Percentiles rank a stretch among this genome's conserved stretches.
These are phyloP conservation scores for Sphaerophoria rueppellii DNA, from an alignment of 2,888 invertebrate genomes.

Conservation along the genomic window DNA sequence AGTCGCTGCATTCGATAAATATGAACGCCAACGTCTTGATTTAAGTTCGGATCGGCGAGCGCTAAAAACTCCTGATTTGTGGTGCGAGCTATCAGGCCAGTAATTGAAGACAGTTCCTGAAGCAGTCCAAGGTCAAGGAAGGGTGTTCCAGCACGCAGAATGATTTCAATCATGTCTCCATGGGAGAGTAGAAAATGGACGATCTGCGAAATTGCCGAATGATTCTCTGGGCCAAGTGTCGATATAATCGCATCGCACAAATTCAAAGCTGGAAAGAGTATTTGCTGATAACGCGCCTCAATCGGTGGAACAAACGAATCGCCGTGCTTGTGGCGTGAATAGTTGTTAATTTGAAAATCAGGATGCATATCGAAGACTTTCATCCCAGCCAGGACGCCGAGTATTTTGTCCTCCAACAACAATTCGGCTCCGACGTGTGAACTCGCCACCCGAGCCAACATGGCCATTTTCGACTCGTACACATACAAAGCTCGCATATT, in stretches of 20 bases:
- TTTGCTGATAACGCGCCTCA: conserved; percentile 90
- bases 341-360: conserved; percentile 83
- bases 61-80: conserved; percentile 83
- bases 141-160: conserved; percentile 88
- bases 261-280: conserved; percentile 91
- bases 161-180: conserved; percentile 90
- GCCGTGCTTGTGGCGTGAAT: conserved; percentile 75
- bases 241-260: conserved; percentile 92
- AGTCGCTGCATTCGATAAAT: conserved; percentile 88
- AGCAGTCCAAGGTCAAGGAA: conserved; percentile 86
- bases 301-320: conserved; percentile 85
- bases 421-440: conserved; percentile 87
- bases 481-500: conserved; percentile 91
- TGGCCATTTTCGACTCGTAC: conserved; percentile 93
- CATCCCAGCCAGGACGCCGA: conserved; percentile 87
- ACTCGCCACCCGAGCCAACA: conserved; percentile 88
- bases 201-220: conserved; percentile 91
- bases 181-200: conserved; percentile 91
- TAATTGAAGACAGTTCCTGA: conserved; percentile 89
- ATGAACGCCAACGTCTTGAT: conserved; percentile 84
- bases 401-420: conserved; percentile 84
- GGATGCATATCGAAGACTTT: conserved; percentile 89
- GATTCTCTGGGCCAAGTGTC: conserved; percentile 91
- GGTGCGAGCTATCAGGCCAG: conserved; percentile 88
- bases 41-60: conserved; percentile 79